Percentiles rank a stretch among this genome's conserved stretches.
Evolutionary conservation across 2,797 vertebrate species (phyloP).

Genomic region (Iguana delicatissima): DNA sequence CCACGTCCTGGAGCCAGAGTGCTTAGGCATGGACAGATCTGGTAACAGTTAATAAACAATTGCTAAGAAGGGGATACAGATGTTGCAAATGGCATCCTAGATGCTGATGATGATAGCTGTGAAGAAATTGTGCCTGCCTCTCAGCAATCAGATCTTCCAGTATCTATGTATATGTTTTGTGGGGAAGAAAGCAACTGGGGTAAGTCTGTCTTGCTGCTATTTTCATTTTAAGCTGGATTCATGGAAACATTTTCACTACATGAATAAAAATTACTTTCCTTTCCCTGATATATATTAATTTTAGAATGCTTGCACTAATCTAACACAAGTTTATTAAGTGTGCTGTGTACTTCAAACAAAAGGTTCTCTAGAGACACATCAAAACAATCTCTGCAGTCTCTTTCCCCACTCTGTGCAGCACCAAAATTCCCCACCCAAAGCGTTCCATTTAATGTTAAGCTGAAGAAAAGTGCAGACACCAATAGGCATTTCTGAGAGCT

Average conservation of each 20-base stretch:
- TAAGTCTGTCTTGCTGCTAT: background rate
- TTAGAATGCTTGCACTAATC: background rate
- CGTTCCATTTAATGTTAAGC: no score
- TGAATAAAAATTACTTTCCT: background rate
- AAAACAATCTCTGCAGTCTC: background rate
- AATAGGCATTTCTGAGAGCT: background rate
- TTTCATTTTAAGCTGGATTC: background rate
- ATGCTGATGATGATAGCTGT: no score
- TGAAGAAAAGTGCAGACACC: background rate
- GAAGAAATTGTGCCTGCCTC: no score
- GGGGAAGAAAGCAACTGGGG: background rate
- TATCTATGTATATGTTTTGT: no score
- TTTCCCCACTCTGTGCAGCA: background rate
- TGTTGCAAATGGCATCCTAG: no score
- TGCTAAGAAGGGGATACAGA: no score
- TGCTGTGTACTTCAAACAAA: background rate
- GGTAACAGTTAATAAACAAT: no score
- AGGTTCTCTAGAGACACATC: background rate
- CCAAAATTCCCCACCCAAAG: background rate
- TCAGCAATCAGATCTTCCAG: no score
- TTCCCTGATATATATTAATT: background rate
- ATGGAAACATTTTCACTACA: background rate
- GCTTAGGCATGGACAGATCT: no score
- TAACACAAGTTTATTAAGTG: background rate
- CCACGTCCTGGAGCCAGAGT: no score